Conservation (phyloP, 2,113 vertebrate species). For the Sylvilagus bachmani region DNA sequence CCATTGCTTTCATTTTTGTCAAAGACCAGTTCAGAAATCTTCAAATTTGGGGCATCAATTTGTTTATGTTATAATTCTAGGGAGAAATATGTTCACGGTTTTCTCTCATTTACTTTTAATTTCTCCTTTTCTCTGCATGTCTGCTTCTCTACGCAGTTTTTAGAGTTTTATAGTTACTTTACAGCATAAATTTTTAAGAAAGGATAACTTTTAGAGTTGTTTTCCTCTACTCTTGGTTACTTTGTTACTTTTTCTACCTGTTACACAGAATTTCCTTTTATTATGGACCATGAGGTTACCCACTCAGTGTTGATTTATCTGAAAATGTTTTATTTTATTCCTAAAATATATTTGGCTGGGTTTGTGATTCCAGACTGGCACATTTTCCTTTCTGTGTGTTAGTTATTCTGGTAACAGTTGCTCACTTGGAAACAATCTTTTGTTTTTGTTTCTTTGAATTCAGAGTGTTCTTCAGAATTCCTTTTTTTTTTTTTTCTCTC, state of each 20-base stretch:
- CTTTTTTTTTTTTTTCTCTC: background rate
- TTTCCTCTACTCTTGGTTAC: background rate
- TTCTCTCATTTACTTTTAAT: background rate
- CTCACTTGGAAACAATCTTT: background rate
- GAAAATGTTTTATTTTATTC: background rate
- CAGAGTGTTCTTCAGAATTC: background rate
- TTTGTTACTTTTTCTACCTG: slow-evolving; percentile 7
- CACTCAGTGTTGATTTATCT: background rate
- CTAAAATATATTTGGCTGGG: background rate
- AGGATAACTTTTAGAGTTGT: background rate
- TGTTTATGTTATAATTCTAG: background rate
- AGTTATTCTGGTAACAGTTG: background rate
- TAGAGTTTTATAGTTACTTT: background rate
- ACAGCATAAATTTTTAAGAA: background rate
- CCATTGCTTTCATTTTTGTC: background rate
- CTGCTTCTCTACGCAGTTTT: background rate
- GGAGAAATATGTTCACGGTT: background rate
- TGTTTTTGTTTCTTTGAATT: slow-evolving; percentile 1
- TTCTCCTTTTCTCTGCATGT: background rate
- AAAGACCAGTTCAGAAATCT: background rate
- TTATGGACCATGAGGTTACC: background rate
- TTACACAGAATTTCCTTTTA: slow-evolving; percentile 34
- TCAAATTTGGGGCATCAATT: background rate
- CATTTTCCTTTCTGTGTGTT: background rate
- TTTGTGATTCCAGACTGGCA: background rate